phyloP scores from a whole-genome alignment of 2,797 vertebrate genomes.

The Trichosurus vulpecula region DNA sequence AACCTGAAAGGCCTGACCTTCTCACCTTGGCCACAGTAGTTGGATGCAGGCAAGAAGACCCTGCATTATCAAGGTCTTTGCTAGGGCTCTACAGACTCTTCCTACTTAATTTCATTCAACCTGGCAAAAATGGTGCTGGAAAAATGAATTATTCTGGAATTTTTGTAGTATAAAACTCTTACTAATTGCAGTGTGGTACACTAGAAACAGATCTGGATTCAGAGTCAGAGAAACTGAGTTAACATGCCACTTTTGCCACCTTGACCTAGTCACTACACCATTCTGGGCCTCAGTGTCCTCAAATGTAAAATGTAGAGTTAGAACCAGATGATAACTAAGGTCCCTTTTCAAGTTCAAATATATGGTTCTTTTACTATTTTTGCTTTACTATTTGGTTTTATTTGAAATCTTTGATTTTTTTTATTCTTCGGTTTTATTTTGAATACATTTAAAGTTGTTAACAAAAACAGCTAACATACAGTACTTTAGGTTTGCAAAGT shows the following conservation, averaged over 20 bases:
- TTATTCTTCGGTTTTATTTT: not conserved
- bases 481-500: not conserved
- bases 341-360: not conserved
- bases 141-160: not conserved
- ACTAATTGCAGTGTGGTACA: not conserved
- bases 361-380: not conserved
- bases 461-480: not conserved
- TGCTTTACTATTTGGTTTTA: not conserved
- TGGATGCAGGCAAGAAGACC: not conserved
- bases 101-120: not conserved
- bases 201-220: not conserved
- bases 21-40: not conserved
- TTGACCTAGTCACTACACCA: too few species aligned
- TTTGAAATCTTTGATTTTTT: too few species aligned
- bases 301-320: not conserved
- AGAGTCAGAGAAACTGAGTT: not conserved
- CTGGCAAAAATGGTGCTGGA: not conserved
- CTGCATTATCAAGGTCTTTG: not conserved
- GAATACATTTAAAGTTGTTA: not conserved
- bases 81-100: not conserved
- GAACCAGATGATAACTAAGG: not conserved
- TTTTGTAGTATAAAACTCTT: not conserved
- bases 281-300: not conserved
- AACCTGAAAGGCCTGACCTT: not conserved
- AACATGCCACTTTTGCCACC: not conserved